These are phyloP conservation scores for Pollenia griseotomentosa DNA, from an alignment of 2,888 invertebrate species.

Conservation along the genomic window DNA sequence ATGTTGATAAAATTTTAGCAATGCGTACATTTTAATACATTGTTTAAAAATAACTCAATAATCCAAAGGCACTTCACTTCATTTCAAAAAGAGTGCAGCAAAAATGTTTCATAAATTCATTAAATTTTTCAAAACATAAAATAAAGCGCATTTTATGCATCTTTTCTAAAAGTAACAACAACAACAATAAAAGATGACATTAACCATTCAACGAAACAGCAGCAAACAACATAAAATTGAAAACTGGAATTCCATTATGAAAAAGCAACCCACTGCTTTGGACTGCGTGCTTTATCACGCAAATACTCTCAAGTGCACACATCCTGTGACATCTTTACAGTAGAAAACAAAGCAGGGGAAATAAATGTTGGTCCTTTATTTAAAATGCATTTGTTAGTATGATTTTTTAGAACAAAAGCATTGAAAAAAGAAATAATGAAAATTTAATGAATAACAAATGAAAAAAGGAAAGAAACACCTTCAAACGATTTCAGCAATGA, in stretches of 20 bases:
- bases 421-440: conserved; percentile 10
- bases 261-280: conserved; percentile 27
- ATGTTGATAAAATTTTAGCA: conserved; percentile 44
- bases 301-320: conserved; percentile 56
- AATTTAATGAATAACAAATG: conserved; percentile 60
- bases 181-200: not conserved
- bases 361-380: conserved; percentile 52
- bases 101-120: conserved; percentile 38
- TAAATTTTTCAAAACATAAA: conserved; percentile 8
- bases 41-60: conserved; percentile 19
- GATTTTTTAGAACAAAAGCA: not conserved
- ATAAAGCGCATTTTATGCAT: conserved; percentile 18
- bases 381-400: conserved; percentile 48
- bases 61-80: conserved; percentile 14
- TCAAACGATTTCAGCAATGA: conserved; percentile 49
- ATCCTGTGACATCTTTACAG: conserved; percentile 60
- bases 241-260: conserved; percentile 22
- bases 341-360: conserved; percentile 20
- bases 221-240: conserved; percentile 20
- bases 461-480: conserved; percentile 56
- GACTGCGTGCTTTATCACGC: conserved; percentile 68
- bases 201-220: conserved; percentile 39
- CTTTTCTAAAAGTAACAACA: not conserved
- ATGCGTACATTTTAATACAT: not conserved
- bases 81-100: not conserved